Conservation (phyloP, 2,797 vertebrate genomes). For the Alauda arvensis region DNA sequence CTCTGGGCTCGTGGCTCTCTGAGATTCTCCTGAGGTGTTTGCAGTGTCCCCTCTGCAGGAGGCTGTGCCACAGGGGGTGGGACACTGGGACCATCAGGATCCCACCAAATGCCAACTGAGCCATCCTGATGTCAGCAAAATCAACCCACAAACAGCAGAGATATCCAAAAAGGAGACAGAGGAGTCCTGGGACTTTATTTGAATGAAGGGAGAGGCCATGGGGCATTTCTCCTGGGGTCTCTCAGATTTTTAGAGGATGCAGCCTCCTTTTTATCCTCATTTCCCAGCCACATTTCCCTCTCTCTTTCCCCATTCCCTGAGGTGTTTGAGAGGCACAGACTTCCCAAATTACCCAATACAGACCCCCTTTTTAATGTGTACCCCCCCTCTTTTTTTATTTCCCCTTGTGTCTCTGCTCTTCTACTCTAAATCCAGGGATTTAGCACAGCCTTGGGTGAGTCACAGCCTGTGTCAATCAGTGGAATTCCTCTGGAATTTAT, state of each 20-base stretch:
- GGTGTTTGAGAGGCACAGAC: background rate
- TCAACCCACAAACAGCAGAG: background rate
- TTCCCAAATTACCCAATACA: background rate
- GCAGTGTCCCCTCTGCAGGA: background rate
- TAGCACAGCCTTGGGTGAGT: background rate
- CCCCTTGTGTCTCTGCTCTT: background rate
- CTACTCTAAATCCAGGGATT: background rate
- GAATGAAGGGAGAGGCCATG: background rate
- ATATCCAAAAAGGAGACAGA: background rate
- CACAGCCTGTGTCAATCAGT: background rate
- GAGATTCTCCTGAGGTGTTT: background rate
- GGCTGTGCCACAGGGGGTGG: background rate
- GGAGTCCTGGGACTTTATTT: background rate
- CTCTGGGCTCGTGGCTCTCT: background rate
- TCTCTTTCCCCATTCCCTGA: background rate
- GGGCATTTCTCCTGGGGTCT: background rate
- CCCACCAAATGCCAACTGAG: background rate
- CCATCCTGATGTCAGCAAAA: background rate
- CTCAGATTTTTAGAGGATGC: accelerated
- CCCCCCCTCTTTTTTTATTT: background rate
- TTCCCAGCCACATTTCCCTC: background rate
- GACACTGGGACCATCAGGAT: background rate
- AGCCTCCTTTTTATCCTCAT: background rate
- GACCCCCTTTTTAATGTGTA: background rate
- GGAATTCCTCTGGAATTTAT: background rate